Evolutionary conservation across 53 echinoderm and acorn worm genomes (phyloP).

Genomic region (Actinopyga echinites): DNA sequence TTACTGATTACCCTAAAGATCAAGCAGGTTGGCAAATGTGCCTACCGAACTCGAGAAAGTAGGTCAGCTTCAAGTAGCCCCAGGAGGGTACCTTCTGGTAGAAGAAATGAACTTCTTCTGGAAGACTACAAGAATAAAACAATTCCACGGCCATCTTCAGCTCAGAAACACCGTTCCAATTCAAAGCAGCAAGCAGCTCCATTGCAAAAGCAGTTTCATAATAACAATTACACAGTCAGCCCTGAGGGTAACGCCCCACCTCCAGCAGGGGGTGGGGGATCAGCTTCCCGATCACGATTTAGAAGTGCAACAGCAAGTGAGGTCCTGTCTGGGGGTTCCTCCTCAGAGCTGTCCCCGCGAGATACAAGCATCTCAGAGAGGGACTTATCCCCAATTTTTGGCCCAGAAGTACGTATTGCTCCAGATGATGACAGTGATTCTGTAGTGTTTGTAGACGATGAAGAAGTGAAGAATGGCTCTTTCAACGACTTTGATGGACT

Average conservation of each 20-base stretch:
- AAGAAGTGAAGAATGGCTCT: conserved; percentile 68
- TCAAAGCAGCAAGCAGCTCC: not conserved
- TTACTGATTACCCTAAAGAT: conserved; percentile 91
- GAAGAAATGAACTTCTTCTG: not conserved
- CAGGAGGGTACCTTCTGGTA: conserved; percentile 39
- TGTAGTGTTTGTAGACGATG: conserved; percentile 84
- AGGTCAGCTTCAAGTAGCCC: conserved; percentile 66
- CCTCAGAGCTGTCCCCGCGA: conserved; percentile 26
- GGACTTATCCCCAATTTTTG: conserved; percentile 58
- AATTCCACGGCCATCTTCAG: conserved; percentile 31
- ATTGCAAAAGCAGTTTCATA: conserved; percentile 15
- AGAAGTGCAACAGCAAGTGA: conserved; percentile 64
- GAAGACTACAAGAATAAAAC: conserved; percentile 35
- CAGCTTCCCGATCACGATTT: conserved; percentile 46
- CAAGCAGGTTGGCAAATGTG: conserved; percentile 83
- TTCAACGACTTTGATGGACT: conserved; percentile 80
- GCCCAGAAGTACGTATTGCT: conserved; percentile 71
- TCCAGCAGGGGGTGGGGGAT: not conserved
- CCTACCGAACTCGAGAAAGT: conserved; percentile 66
- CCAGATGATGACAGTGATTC: conserved; percentile 80
- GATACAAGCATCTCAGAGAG: conserved; percentile 42
- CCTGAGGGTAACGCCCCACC: not conserved
- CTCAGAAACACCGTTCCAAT: conserved; percentile 5
- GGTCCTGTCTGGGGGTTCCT: conserved; percentile 52
- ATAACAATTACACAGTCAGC: conserved; percentile 1